Evolutionary conservation across 2,113 vertebrate species (phyloP), one percentile per base, ranked within the genome.

Genomic region (Urocynchramus pylzowi): DNA sequence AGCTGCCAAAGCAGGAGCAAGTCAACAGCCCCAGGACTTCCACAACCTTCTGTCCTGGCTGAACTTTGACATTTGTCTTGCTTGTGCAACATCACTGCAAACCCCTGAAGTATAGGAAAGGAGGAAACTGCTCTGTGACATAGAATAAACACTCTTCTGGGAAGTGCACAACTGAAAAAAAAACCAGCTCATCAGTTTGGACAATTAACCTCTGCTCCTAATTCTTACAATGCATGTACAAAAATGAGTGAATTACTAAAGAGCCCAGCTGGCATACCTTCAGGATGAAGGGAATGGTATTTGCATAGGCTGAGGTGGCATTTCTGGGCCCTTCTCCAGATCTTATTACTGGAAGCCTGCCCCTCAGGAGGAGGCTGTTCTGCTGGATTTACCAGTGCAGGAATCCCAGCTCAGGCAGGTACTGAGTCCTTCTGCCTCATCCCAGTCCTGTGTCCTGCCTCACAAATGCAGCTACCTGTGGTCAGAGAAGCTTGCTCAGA

Each of bases 311-410:
- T 79, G 73, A 75, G 83, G 81, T 89, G 74, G 44, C 61, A 60
- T 45, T 95, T 87, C 93, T 84, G 77, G 80, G 87, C 87, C 65
- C 6, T 28, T 59, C 73, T 92, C 79, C 89, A 89, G 88, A 65
- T 56, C 41, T 80, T 10, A 26, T 83, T 76, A 53, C 70, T 64
- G 57, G 53, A 83, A 89, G 65, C 82, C 78, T 59, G 85, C 33
- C 75, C 9, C 92, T 79, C 89, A 28, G 87, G 92, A 94, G 77
- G 49, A 89, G 49, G 87, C 80, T 65, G 95, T 70, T 91, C 70
- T 68, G 78, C 95, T 74, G 84, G 82, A 89, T 79, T 69, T 61
- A 49, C 82, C 4, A 0, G 90, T 63, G 60, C 17, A 70, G 52
- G 77, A 89, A 65, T 35, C 61, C 17, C 69, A 47, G n/a, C 47